Conservation (phyloP, 2,797 vertebrate species). For the Phataginus tetradactyla region DNA sequence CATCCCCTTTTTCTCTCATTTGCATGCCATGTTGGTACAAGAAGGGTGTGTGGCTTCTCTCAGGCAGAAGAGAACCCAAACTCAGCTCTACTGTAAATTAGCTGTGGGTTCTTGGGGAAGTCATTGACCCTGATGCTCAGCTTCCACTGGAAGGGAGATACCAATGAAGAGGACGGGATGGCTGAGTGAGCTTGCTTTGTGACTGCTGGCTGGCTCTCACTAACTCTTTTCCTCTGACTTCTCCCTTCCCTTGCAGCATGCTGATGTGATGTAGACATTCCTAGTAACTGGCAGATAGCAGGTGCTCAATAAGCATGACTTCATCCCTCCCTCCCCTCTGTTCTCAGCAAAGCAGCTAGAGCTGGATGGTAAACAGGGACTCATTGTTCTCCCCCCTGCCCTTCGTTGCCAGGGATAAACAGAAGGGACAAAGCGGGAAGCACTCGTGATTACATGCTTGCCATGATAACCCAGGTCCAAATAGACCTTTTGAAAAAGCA, state of each 20-base stretch:
- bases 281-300: constrained; percentile 49
- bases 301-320: constrained; percentile 33
- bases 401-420: background rate
- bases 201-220: constrained; percentile 49
- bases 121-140: background rate
- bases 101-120: constrained; percentile 6
- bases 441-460: background rate
- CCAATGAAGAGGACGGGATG: background rate
- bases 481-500: background rate
- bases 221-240: background rate
- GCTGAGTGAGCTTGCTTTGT: constrained; percentile 15
- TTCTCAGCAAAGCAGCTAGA: constrained; percentile 45
- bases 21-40: background rate
- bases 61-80: constrained; percentile 13
- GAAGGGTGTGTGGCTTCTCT: background rate
- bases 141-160: constrained; percentile 6
- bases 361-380: background rate
- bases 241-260: constrained; percentile 12
- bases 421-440: constrained; percentile 33
- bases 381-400: background rate
- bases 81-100: constrained; percentile 50
- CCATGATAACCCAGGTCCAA: background rate
- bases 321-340: background rate
- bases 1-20: background rate
- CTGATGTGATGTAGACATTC: background rate